Conservation (phyloP, 2,888 invertebrate species). For the Orthosia cruda region DNA sequence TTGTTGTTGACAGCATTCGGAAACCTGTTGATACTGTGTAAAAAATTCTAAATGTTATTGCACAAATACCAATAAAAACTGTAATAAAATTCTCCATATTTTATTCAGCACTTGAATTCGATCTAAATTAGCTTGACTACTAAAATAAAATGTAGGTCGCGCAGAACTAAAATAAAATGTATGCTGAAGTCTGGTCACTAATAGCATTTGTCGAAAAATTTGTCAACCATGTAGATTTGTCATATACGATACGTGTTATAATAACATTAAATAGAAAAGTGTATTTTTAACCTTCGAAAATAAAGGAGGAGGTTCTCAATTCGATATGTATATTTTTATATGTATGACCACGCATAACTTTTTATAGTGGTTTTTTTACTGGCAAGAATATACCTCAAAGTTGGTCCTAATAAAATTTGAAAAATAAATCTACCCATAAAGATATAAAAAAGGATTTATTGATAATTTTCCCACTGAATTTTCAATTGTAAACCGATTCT, state of each 20-base stretch:
- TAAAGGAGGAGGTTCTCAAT: too few relatives aligned
- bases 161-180: slow-evolving; percentile 47
- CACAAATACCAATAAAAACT: not conserved
- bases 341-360: too few relatives aligned
- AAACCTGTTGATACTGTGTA: too few relatives aligned
- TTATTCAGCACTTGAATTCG: slow-evolving; percentile 13
- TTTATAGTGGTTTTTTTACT: too few relatives aligned
- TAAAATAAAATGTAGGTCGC: slow-evolving; percentile 52
- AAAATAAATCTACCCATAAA: too few relatives aligned
- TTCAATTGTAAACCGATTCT: too few relatives aligned
- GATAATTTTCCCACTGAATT: too few relatives aligned
- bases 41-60: not conserved
- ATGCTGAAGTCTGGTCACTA: slow-evolving; percentile 26
- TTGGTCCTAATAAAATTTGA: too few relatives aligned
- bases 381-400: too few relatives aligned
- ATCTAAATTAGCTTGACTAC: slow-evolving; percentile 32
- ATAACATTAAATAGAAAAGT: slow-evolving; percentile 6
- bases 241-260: not conserved
- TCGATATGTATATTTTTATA: too few relatives aligned
- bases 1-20: not conserved
- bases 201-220: slow-evolving; percentile 43
- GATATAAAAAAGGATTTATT: too few relatives aligned
- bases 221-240: slow-evolving; percentile 9
- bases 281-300: not conserved
- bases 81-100: not conserved